Conservation (phyloP, 2,888 invertebrate genomes). For the Azorinus chamasolen region DNA sequence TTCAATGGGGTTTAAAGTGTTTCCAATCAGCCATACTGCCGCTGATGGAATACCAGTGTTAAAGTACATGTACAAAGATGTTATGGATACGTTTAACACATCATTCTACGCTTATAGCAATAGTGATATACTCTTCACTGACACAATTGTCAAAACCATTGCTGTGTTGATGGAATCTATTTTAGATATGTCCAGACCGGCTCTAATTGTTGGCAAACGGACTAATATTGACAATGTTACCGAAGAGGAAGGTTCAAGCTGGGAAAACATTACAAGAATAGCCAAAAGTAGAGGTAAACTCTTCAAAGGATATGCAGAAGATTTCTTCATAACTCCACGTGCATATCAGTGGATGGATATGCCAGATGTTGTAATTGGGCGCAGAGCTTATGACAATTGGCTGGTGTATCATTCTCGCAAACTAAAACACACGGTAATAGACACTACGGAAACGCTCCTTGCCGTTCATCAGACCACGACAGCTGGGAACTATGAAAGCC, state of each 20-base stretch:
- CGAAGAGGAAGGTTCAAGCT: conserved; percentile 60
- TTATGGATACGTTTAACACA: conserved; percentile 67
- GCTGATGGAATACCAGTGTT: conserved; percentile 75
- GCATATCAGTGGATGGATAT: conserved; percentile 77
- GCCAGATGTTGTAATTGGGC: conserved; percentile 80
- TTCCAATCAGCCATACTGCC: conserved; percentile 65
- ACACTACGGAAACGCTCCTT: conserved; percentile 73
- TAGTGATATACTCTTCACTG: conserved; percentile 79
- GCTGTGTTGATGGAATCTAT: conserved; percentile 37
- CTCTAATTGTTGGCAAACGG: conserved; percentile 68
- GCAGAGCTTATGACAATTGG: conserved; percentile 81
- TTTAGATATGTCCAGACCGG: conserved; percentile 42
- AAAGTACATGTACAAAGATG: conserved; percentile 78
- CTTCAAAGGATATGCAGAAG: conserved; percentile 76
- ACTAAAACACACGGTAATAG: conserved; percentile 71
- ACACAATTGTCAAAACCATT: conserved; percentile 66
- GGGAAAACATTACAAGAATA: conserved; percentile 52
- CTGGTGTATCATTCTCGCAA: conserved; percentile 74
- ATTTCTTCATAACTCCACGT: conserved; percentile 77
- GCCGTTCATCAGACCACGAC: conserved; percentile 81
- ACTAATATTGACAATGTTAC: conserved; percentile 75
- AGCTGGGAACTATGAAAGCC: conserved; percentile 76
- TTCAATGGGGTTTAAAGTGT: conserved; percentile 66
- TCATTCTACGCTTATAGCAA: conserved; percentile 78
- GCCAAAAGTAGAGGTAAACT: conserved; percentile 69